Evolutionary conservation across 1,140 invertebrate species (phyloP).

Genomic region (Dufourea novaeangliae): DNA sequence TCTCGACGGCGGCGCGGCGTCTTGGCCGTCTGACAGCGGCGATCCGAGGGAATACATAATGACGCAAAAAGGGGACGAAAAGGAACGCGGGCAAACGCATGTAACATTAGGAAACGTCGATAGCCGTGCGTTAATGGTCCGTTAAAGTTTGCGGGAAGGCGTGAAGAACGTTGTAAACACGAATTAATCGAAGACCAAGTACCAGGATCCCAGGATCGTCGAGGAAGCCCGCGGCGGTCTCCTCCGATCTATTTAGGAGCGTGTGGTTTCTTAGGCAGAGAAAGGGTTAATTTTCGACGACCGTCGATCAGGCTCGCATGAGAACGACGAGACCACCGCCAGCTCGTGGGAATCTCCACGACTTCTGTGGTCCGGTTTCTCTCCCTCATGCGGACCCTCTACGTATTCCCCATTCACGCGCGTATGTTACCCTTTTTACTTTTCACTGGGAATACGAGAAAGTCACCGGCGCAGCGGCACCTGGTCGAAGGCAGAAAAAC

Average conservation of each 20-base stretch:
- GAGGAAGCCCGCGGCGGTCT: constrained; percentile 10
- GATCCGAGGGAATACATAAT: not conserved
- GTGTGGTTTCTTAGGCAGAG: constrained; percentile 47
- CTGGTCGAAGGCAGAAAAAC: not conserved
- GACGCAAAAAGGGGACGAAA: not conserved
- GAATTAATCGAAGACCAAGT: constrained; percentile 73
- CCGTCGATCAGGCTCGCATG: constrained; percentile 60
- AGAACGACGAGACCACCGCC: not conserved
- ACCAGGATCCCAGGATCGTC: constrained; percentile 52
- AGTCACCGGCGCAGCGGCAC: not conserved
- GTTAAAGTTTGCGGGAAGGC: constrained; percentile 67
- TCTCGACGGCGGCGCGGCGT: no score
- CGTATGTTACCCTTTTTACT: not conserved
- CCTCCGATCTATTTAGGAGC: not conserved
- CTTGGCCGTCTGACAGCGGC: not conserved
- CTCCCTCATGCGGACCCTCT: not conserved
- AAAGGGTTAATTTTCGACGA: constrained; percentile 68
- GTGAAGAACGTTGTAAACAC: constrained; percentile 77
- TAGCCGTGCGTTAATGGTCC: constrained; percentile 62
- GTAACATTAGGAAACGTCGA: constrained; percentile 31
- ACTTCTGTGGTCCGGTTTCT: not conserved
- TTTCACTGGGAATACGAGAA: not conserved
- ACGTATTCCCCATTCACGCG: not conserved
- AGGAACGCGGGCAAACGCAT: not conserved
- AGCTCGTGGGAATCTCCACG: not conserved